Conservation (phyloP, 2,888 invertebrate genomes). For the Hydrotaea cyrtoneurina region DNA sequence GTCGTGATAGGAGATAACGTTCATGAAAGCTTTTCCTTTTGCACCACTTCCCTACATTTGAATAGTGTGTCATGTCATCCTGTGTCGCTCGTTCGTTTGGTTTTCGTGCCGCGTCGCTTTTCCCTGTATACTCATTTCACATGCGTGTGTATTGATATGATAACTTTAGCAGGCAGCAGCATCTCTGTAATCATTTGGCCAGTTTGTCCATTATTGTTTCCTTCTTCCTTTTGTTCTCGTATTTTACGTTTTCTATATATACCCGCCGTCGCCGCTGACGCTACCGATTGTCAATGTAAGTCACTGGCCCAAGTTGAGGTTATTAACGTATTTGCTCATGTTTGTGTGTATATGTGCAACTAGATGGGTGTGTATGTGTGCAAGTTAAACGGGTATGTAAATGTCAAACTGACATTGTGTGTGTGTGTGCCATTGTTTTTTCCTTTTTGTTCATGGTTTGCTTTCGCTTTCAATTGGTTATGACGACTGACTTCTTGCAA, state of each 20-base stretch:
- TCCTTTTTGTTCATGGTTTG: not conserved
- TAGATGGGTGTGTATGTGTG: constrained; percentile 10
- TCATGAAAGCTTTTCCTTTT: constrained; percentile 55
- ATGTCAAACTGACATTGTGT: constrained; percentile 61
- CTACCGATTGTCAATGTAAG: constrained; percentile 36
- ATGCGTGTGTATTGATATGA: constrained; percentile 25
- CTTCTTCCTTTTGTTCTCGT: constrained; percentile 16
- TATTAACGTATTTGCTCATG: constrained; percentile 49
- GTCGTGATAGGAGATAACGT: not conserved
- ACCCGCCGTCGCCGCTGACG: not conserved
- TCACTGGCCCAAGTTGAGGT: constrained; percentile 66
- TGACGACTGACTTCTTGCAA: not conserved
- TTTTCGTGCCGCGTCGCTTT: constrained; percentile 15
- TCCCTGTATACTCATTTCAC: constrained; percentile 22
- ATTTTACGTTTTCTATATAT: constrained; percentile 26
- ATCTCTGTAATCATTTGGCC: not conserved
- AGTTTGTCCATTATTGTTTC: not conserved
- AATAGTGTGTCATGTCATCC: constrained; percentile 56
- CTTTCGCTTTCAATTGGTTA: not conserved
- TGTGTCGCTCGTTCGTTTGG: constrained; percentile 38
- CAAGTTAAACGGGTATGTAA: constrained; percentile 9
- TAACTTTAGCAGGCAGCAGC: constrained; percentile 39
- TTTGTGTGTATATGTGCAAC: constrained; percentile 2
- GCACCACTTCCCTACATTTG: constrained; percentile 65
- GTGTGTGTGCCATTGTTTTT: constrained; percentile 23